Conservation (phyloP, 1,140 invertebrate species). For the Daktulosphaira vitifoliae region DNA sequence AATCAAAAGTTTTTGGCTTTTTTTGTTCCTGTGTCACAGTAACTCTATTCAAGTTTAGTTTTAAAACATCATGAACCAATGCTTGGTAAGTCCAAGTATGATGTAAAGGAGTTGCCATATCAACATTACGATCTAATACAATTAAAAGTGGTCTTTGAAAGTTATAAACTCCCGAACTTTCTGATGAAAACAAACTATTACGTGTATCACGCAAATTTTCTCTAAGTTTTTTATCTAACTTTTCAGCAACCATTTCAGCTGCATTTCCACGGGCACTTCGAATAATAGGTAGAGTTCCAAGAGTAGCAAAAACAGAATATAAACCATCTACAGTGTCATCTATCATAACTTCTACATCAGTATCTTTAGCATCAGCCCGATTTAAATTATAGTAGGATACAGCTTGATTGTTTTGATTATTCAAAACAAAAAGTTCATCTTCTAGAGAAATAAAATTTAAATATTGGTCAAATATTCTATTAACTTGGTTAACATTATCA, state of each 20-base stretch:
- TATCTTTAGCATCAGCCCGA: conserved; percentile 86
- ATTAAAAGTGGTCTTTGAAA: conserved; percentile 90
- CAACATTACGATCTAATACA: conserved; percentile 87
- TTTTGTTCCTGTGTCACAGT: conserved; percentile 43
- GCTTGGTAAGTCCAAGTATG: conserved; percentile 99
- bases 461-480: conserved; percentile 95
- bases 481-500: conserved; percentile 78
- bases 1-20: conserved; percentile 82
- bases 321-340: conserved; percentile 91
- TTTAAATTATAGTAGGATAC: conserved; percentile 96
- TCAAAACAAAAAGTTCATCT: conserved; percentile 93
- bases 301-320: conserved; percentile 94
- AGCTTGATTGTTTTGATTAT: conserved; percentile 80
- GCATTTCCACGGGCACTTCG: conserved; percentile 91
- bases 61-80: conserved; percentile 87
- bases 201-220: conserved; percentile 94
- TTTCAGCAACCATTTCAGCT: conserved; percentile 95
- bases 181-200: conserved; percentile 89
- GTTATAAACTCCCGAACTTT: conserved; percentile 51
- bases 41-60: conserved; percentile 76
- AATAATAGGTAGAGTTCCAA: conserved; percentile 87
- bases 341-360: conserved; percentile 91
- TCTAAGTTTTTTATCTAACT: conserved; percentile 91
- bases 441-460: conserved; percentile 97
- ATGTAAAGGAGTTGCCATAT: conserved; percentile 94